A percentile compares a stretch with the other conserved stretches of the same genome.
These are phyloP conservation scores for Nysson spinosus DNA, from an alignment of 2,888 invertebrate genomes.

Conservation along the genomic window DNA sequence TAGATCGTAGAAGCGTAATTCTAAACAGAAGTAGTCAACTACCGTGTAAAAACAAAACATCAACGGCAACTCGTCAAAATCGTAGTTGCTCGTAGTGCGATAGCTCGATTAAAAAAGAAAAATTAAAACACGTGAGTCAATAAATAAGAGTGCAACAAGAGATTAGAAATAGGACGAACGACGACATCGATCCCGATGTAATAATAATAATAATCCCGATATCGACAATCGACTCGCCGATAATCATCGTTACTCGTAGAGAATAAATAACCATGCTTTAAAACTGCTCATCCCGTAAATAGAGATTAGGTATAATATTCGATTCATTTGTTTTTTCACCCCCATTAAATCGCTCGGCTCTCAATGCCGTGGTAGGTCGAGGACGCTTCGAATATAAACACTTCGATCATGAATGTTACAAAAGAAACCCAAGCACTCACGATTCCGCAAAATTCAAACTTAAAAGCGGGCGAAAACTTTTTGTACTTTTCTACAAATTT, in stretches of 20 bases:
- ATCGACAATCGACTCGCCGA: constrained; percentile 17
- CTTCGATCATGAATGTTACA: constrained; percentile 21
- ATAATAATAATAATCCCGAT: too few relatives aligned
- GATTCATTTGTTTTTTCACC: constrained; percentile 37
- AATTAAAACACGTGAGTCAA: constrained; percentile 64
- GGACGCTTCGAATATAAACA: constrained; percentile 31
- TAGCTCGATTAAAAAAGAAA: constrained; percentile 53
- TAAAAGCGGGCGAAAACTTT: constrained; percentile 60
- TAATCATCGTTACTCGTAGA: constrained; percentile 29
- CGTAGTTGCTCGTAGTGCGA: constrained; percentile 68
- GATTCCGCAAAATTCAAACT: constrained; percentile 36
- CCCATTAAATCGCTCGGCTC: constrained; percentile 32
- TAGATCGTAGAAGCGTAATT: constrained; percentile 72
- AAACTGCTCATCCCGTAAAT: constrained; percentile 33
- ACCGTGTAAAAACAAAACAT: constrained; percentile 68
- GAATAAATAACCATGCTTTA: constrained; percentile 57
- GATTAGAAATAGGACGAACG: constrained; percentile 59
- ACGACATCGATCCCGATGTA: constrained; percentile 27
- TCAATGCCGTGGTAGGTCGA: constrained; percentile 48
- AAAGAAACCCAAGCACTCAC: constrained; percentile 33
- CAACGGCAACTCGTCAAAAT: constrained; percentile 66
- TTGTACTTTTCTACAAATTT: constrained; percentile 75
- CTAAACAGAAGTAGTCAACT: constrained; percentile 70
- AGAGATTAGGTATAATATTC: constrained; percentile 57
- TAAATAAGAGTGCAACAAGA: constrained; percentile 76